Base-by-base conservation (phyloP, 2,113 vertebrate species). In the Atlantisia rogersi region DNA sequence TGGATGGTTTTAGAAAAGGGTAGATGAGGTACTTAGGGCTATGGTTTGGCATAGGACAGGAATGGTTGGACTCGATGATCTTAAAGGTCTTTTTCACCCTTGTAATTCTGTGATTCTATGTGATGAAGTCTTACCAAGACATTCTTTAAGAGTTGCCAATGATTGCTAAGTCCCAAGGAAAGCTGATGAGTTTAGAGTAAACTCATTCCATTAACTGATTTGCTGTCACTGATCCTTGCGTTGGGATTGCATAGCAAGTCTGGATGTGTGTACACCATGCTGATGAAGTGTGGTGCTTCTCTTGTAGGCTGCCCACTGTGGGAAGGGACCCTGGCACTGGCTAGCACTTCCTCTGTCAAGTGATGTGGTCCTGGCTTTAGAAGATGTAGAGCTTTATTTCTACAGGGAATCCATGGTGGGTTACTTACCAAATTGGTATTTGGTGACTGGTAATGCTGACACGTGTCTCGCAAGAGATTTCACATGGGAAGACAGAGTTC, bases 291-390 rank as follows among this genome's bases (percentile, higher is more conserved):
- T 39, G 29, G 13, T 58, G 39, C 21, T 50, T 42, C 63, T 42
- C 31, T 9, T 17, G 7, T 4, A 21, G 52, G 58, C 31, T 76
- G 32, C 44, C 67, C 7, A 2, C 40, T 13, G 21, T 6, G 56
- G 24, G 12, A 29, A 15, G 48, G 59, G 55, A 19, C 28, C 25
- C 32, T 28, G 32, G 2, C 11, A 2, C 8, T 55, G 58, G 13
- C 26, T 62, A 0, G 0, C 0, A 0, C 37, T 78, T 64, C 37
- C 15, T 44, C 37, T 0, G 0, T 17, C 20, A 77, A 56, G 59
- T 28, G 32, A 10, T 4, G 0, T 1, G 14, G 7, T 53, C n/a
- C 50, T 55, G 88, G 28, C n/a, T 79, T 64, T 58, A 35, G n/a
- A 35, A 63, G 48, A 29, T 20, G n/a, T 9, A 55, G 50, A 71